Conservation (phyloP, 2,797 vertebrate species). For the Siniperca undulata region DNA sequence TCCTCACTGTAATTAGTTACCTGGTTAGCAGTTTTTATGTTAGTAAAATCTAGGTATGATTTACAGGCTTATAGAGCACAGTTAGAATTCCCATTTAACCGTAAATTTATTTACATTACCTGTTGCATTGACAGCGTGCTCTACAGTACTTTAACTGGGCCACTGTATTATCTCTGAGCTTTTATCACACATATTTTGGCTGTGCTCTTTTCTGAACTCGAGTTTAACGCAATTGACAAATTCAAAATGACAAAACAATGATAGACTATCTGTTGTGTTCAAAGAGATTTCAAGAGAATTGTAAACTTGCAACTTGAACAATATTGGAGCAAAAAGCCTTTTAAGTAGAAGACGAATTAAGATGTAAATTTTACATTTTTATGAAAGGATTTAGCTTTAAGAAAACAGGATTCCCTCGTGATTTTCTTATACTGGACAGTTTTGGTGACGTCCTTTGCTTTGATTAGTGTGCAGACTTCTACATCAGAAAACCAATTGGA, state of each 20-base stretch:
- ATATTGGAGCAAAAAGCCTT: not conserved
- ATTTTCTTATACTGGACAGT: conserved; percentile 5
- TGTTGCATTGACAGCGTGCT: not conserved
- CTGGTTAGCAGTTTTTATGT: conserved; percentile 45
- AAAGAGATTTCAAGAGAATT: not conserved
- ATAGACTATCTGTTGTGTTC: not conserved
- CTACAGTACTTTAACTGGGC: not conserved
- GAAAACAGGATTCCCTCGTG: conserved; percentile 18
- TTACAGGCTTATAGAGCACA: conserved; percentile 32
- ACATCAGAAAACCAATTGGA: not conserved
- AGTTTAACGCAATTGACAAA: not conserved
- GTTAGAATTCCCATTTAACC: conserved; percentile 35
- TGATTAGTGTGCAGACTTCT: conserved; percentile 23
- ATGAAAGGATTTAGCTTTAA: conserved; percentile 8
- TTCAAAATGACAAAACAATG: conserved; percentile 16
- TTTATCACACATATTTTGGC: conserved; percentile 7
- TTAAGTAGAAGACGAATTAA: not conserved
- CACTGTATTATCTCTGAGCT: not conserved
- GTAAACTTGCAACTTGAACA: not conserved
- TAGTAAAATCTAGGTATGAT: conserved; percentile 43
- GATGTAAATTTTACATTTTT: not conserved
- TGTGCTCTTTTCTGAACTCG: not conserved
- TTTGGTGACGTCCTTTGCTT: conserved; percentile 6
- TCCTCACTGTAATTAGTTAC: conserved; percentile 65
- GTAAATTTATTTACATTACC: conserved; percentile 1